Percentiles rank a stretch among this genome's conserved stretches.
Conservation (phyloP, 2,113 vertebrate species). For the Egretta garzetta region DNA sequence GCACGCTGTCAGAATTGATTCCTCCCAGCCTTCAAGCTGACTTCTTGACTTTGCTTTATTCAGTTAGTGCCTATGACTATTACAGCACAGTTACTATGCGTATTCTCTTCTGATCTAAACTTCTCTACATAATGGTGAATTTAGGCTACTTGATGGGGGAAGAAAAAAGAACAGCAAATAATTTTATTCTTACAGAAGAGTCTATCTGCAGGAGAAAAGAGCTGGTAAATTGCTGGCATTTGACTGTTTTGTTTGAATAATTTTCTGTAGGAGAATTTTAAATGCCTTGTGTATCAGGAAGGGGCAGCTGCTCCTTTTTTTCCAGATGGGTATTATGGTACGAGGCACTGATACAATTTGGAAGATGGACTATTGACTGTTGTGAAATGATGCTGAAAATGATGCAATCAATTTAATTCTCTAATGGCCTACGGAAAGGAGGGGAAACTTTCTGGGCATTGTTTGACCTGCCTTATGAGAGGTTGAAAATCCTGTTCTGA, state of each 20-base stretch:
- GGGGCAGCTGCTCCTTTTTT: slow-evolving; percentile 3
- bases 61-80: neutral
- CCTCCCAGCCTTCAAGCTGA: neutral
- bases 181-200: slow-evolving; percentile 1
- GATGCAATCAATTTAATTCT: slow-evolving; percentile 53
- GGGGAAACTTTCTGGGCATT: slow-evolving; percentile 49
- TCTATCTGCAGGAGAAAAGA: neutral
- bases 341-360: neutral
- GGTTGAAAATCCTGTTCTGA: slow-evolving; percentile 6
- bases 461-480: slow-evolving; percentile 23
- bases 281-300: neutral
- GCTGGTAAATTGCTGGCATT: slow-evolving; percentile 24
- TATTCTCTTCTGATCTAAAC: neutral
- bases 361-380: slow-evolving; percentile 55
- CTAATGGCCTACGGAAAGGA: slow-evolving; percentile 35
- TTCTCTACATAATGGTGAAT: neutral
- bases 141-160: neutral
- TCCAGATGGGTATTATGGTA: slow-evolving; percentile 10
- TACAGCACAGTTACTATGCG: neutral
- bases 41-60: neutral
- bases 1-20: neutral
- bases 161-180: neutral
- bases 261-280: slow-evolving; percentile 37
- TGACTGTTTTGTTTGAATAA: slow-evolving; percentile 22
- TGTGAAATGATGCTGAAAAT: slow-evolving; percentile 57